These are phyloP conservation scores for Acrocephalus kingi DNA, from an alignment of 2,113 vertebrate genomes.

Conservation along the genomic window DNA sequence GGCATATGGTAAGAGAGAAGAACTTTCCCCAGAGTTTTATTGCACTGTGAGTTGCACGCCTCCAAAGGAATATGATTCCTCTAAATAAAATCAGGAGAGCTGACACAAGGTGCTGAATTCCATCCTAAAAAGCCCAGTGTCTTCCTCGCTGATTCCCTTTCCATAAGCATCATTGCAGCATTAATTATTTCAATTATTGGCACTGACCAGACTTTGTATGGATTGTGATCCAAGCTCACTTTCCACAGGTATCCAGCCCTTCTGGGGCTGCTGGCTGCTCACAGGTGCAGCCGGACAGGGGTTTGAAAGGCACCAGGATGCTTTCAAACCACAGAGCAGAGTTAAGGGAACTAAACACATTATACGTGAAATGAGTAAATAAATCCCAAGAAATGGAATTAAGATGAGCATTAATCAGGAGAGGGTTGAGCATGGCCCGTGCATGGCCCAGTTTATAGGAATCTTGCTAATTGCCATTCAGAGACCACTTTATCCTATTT, in stretches of 20 bases:
- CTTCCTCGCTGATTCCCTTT: rapidly evolving
- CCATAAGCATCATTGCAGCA: background rate
- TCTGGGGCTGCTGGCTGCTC: background rate
- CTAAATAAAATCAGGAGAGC: background rate
- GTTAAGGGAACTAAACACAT: constrained; percentile 8
- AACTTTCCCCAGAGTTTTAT: background rate
- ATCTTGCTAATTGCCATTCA: constrained; percentile 73
- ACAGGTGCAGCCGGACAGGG: background rate
- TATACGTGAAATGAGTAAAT: constrained; percentile 61
- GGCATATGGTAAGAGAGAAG: background rate
- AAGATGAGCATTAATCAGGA: constrained; percentile 67
- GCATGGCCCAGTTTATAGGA: constrained; percentile 33
- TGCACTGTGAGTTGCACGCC: background rate
- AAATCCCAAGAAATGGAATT: constrained; percentile 67
- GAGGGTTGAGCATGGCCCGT: constrained; percentile 23
- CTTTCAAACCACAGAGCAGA: background rate
- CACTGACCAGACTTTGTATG: background rate
- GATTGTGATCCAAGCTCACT: background rate
- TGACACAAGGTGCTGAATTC: background rate
- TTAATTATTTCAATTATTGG: background rate
- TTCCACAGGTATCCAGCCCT: background rate
- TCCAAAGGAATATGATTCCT: background rate
- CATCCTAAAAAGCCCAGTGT: background rate
- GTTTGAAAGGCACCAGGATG: background rate
- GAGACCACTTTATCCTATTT: constrained; percentile 70